A percentile compares a stretch with the other conserved stretches of the same genome.
Evolutionary conservation across 2,797 vertebrate species (phyloP).

Genomic region (Craterocephalus amniculus): DNA sequence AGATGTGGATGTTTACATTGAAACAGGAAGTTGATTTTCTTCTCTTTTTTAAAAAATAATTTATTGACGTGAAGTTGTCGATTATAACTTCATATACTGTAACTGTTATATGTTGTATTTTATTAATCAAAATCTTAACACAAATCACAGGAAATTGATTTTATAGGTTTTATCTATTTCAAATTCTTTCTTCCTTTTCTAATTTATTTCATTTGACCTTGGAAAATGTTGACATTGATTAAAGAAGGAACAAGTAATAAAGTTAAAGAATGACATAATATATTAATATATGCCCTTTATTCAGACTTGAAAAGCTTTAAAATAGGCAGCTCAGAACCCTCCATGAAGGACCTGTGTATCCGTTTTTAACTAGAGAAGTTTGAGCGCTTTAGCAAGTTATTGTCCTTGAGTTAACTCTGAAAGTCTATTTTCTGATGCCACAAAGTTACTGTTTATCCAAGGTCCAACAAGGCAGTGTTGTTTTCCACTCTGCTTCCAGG

Average conservation of each 20-base stretch:
- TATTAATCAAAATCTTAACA: constrained; percentile 25
- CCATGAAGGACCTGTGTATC: neutral
- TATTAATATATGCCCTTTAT: too few relatives aligned
- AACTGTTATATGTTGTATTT: too few relatives aligned
- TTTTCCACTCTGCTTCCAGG: constrained; percentile 16
- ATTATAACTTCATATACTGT: too few relatives aligned
- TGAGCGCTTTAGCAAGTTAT: neutral
- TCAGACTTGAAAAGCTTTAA: neutral
- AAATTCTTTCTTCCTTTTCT: constrained; percentile 9
- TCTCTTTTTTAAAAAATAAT: neutral
- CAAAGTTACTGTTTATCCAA: constrained; percentile 35
- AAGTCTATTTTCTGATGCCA: constrained; percentile 26
- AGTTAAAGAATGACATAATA: neutral
- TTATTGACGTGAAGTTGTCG: constrained; percentile 41
- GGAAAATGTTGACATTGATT: neutral
- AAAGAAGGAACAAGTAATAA: neutral
- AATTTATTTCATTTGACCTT: neutral
- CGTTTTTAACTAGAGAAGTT: neutral
- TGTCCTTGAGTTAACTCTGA: constrained; percentile 11
- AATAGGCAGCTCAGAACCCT: neutral
- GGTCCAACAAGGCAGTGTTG: constrained; percentile 16
- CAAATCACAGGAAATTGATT: neutral
- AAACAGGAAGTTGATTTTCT: constrained; percentile 13
- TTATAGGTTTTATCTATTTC: constrained; percentile 38
- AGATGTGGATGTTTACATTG: neutral